These are phyloP conservation scores for Lutjanus erythropterus DNA, from an alignment of 2,113 vertebrate genomes.

Conservation along the genomic window DNA sequence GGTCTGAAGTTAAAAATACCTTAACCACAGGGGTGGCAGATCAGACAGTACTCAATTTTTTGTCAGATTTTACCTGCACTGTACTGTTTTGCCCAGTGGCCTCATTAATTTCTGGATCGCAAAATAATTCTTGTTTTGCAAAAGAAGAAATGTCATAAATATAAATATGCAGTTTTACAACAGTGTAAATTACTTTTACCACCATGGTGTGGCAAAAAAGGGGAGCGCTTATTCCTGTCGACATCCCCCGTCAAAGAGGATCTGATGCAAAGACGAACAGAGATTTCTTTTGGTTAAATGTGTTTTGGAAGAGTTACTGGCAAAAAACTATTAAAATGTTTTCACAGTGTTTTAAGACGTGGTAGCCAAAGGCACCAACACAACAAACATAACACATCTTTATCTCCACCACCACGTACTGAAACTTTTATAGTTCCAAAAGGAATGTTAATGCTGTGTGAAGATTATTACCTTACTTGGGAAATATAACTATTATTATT, in stretches of 20 bases:
- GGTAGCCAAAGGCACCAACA: not conserved
- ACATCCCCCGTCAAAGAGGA: not conserved
- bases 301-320: not conserved
- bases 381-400: not conserved
- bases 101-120: not conserved
- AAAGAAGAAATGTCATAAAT: not conserved
- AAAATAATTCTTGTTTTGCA: not conserved
- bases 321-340: conserved; percentile 2
- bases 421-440: not conserved
- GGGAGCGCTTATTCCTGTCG: not conserved
- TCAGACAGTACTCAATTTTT: not conserved
- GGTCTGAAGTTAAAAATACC: not conserved
- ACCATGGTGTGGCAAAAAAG: not conserved
- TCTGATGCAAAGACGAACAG: not conserved
- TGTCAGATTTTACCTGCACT: not conserved
- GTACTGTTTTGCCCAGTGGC: not conserved
- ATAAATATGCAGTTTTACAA: not conserved
- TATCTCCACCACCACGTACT: not conserved
- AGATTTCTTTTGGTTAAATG: conserved; percentile 5
- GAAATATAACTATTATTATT: not conserved
- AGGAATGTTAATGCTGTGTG: not conserved
- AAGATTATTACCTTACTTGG: not conserved
- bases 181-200: not conserved
- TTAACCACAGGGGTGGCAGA: not conserved
- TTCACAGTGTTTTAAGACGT: not conserved